Evolutionary conservation across 2,113 vertebrate genomes (phyloP).

Genomic region (Columba janthina): DNA sequence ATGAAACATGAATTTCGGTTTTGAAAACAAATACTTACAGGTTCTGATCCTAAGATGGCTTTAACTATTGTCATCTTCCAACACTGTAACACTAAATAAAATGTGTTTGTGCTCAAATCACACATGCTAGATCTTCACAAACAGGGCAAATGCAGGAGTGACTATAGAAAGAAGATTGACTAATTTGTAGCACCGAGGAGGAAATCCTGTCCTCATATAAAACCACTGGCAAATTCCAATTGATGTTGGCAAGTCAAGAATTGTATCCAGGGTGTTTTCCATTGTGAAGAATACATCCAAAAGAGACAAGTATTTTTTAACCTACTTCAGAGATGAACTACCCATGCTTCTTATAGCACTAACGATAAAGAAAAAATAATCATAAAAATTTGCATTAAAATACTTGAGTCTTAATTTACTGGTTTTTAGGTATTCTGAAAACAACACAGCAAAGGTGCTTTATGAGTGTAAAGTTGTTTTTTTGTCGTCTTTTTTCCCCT

Average conservation of each 20-base stretch:
- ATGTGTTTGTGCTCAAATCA: neutral
- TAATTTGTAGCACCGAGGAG: neutral
- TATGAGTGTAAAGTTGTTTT: neutral
- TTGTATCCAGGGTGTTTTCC: neutral
- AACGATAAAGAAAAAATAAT: fast-evolving
- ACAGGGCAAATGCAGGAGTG: neutral
- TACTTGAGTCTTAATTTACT: neutral
- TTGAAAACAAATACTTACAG: neutral
- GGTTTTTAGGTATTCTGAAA: neutral
- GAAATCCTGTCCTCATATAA: neutral
- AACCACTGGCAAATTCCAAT: neutral
- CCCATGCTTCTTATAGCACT: neutral
- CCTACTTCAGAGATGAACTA: neutral
- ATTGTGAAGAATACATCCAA: neutral
- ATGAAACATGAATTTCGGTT: neutral
- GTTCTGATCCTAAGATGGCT: neutral
- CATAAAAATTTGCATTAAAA: neutral
- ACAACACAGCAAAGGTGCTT: neutral
- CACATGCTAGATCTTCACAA: neutral
- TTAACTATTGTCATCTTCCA: neutral
- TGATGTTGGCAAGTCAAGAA: neutral
- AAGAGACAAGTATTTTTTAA: neutral
- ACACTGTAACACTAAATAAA: neutral
- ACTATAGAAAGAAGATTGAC: neutral
- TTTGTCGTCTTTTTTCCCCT: neutral